Evolutionary conservation across 2,888 invertebrate species (phyloP), one percentile per base, ranked within the genome.

Genomic region (Apamea crenata): DNA sequence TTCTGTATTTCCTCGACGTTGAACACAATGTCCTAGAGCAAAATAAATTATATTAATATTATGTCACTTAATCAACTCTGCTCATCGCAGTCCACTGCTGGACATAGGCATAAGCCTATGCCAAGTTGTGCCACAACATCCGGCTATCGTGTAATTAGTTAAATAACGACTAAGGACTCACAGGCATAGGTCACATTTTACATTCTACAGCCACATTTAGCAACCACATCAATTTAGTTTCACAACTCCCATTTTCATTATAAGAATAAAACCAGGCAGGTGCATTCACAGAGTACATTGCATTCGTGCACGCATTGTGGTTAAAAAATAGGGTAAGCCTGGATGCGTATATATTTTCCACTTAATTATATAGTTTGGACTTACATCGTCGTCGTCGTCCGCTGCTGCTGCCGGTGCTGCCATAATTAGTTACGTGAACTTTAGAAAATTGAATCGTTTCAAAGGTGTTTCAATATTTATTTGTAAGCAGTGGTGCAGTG

Each of bases 1-100:
- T 98, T 98, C 91, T 98, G 98, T 0, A 98, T 97, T 91, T 98
- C 98, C 94, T 98, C 98, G 29, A 98, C 98, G 89, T 98, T 97
- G 88, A 97, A 97, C 66, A 95, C 93, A 88, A 97, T 92, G 84
- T 97, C 97, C 94, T 97, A 83, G 53, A 90, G 89, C 7, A 59
- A 53, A 74, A 68, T 76, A 53, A 47, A 63, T n/a, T 16, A 25
- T 50, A 61, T 36, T 50, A 65, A 25, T 25, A 18, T 6, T 25
- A 18, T 6, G 14, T 25, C 6, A 59, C 14, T n/a, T 6, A 32
- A n/a, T 50, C 2, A 47, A 56, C 36, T 47, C 16, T 14, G n/a
- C 8, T 0, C 8, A 29, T 32, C 21, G 3, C 16, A 63, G 7
- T 56, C 5, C 12, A 50, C 53, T 21, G 5, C n/a, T 65, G 8